Evolutionary conservation across 2,797 vertebrate genomes (phyloP), one percentile per base, ranked within the genome.

Genomic region (Catostomus latipinnis): DNA sequence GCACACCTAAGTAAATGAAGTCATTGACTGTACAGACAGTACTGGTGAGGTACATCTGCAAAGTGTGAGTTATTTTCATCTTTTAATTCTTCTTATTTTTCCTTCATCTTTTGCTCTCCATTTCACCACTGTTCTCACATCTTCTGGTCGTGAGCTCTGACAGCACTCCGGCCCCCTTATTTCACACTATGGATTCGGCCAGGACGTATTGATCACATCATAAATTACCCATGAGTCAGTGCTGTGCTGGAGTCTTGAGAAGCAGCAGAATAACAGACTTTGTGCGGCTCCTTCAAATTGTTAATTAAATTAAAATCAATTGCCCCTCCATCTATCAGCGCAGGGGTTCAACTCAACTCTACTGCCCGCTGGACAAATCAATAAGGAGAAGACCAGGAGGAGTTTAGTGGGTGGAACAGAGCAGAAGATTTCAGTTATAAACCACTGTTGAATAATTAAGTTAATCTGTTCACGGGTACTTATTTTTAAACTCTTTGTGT

Each of bases 221-320:
- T 93, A 87, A 91, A 91, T 95, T 91, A 94, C 92, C 90, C 90
- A 89, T 90, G 84, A 83, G 87, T 89, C 92, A 88, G 85, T 80
- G 83, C 86, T 48, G 78, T 65, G 79, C 71, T 16, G 8, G 83
- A 75, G 88, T 85, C 81, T 16, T 73, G 89, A 54, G 22, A 74
- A 89, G 88, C 83, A 84, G 87, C 86, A 88, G 76, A 82, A 90
- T 89, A 83, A 78, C 75, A 82, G 78, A 81, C 71, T 86, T 90
- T 87, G 91, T 81, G 88, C 93, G 89, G 95, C 93, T 96, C 92
- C 90, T 85, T 94, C 94, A 98, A 98, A 99, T 98, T 95, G 96
- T 97, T 97, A 94, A 96, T 98, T 98, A 98, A 98, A 96, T 94
- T 95, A 94, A 84, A 97, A 98, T 98, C 96, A 97, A 97, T 98